phyloP scores from a whole-genome alignment of 2,888 invertebrate species.

The Cryptocephalus primarius region DNA sequence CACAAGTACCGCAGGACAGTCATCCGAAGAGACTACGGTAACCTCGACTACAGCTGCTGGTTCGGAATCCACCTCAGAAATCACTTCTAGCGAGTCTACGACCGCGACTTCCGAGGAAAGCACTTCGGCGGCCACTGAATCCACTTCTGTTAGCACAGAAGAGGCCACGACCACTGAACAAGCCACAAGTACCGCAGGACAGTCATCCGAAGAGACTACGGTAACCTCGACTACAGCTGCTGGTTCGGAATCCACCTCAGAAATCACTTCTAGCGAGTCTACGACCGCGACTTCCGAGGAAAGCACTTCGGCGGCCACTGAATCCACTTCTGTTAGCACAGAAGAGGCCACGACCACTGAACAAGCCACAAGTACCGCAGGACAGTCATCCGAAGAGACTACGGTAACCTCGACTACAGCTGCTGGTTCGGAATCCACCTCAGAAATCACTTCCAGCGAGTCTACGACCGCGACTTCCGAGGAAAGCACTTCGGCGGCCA shows the following conservation, averaged over 20 bases:
- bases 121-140: not conserved
- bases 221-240: too few relatives aligned
- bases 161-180: too few relatives aligned
- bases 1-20: not conserved
- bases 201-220: too few relatives aligned
- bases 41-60: not conserved
- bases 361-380: not conserved
- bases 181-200: too few relatives aligned
- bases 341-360: not conserved
- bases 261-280: too few relatives aligned
- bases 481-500: too few relatives aligned
- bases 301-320: too few relatives aligned
- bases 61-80: not conserved
- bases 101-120: not conserved
- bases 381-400: constrained; percentile 1
- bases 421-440: not conserved
- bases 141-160: too few relatives aligned
- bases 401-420: not conserved
- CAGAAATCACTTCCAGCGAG: too few relatives aligned
- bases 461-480: too few relatives aligned
- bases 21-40: not conserved
- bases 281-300: too few relatives aligned
- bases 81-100: not conserved
- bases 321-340: not conserved
- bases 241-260: too few relatives aligned